Base-by-base conservation (phyloP, 2,888 invertebrate species). In the Leptinotarsa juncta region DNA sequence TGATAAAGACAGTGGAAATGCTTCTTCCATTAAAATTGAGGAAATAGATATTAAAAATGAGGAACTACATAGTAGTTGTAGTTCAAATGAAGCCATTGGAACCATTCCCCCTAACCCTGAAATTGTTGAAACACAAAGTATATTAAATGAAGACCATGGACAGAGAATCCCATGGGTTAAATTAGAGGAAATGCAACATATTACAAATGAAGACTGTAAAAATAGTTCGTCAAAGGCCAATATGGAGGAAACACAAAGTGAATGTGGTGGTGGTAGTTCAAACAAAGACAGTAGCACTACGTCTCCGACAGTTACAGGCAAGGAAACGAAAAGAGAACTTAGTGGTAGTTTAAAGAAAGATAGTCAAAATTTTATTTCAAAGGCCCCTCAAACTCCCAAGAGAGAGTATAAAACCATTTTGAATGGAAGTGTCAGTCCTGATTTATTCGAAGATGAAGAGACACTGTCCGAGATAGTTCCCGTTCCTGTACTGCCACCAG, bases 401-500 rank as follows among this genome's bases (percentile, higher is more conserved):
- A 86, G 85, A 77, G 70, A 71, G 70, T 80, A 78, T 73, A 72
- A 77, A 65, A 85, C 84, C 67, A 73, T 70, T n/a, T 68, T 82
- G 10, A 78, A 80, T 76, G 71, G 84, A 3, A 78, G 82, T 62
- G 55, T 84, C 12, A 88, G 87, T 70, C 94, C 94, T 0, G 93
- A 94, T 83, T 88, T 94, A 83, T 94, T 94, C 75, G 92, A 92
- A 75, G 90, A 90, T 62, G 92, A 75, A 42, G 42, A 42, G 14
- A 3, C 23, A 32, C 15, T 71, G 16, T 66, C 68, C 72, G 71
- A 70, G 67, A 55, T 55, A 73, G n/a, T 32, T 57, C 71, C 73
- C 72, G 4, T 49, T 18, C 42, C 51, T 15, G 62, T 50, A 50
- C 65, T 71, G 23, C 20, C 72, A n/a, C 74, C 74, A 12, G 76